Percentiles rank a stretch among this genome's conserved stretches.
Conservation (phyloP, 2,113 vertebrate species). For the Oryzias celebensis region DNA sequence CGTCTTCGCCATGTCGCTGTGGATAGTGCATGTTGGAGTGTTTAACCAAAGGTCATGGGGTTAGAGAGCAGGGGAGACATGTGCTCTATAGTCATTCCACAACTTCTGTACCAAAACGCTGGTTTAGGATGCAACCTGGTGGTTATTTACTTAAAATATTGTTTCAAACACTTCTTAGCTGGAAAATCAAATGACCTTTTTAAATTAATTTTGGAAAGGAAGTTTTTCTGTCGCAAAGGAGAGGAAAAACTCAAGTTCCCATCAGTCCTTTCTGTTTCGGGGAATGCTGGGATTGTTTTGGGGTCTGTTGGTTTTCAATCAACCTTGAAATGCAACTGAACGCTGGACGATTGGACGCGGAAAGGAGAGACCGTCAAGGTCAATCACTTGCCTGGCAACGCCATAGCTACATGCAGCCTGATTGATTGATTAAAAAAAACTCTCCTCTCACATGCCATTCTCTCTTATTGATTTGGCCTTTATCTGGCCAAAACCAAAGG, state of each 20-base stretch:
- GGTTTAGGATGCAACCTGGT: conserved; percentile 59
- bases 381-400: conserved; percentile 59
- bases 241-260: conserved; percentile 45
- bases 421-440: conserved; percentile 62
- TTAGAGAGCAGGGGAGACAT: conserved; percentile 25
- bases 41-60: conserved; percentile 59
- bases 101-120: conserved; percentile 10
- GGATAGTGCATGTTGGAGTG: conserved; percentile 32
- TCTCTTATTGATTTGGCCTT: conserved; percentile 67
- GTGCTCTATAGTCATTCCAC: conserved; percentile 2
- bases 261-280: conserved; percentile 34
- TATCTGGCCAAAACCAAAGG: conserved; percentile 47
- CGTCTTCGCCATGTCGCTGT: not conserved
- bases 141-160: conserved; percentile 12
- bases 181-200: conserved; percentile 10
- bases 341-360: conserved; percentile 48
- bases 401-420: conserved; percentile 55
- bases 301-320: conserved; percentile 61
- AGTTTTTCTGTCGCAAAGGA: conserved; percentile 16
- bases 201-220: no score
- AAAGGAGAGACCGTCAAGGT: conserved; percentile 65
- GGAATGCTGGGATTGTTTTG: conserved; percentile 62
- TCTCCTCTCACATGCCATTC: conserved; percentile 27
- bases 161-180: conserved; percentile 3
- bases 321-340: conserved; percentile 67